phyloP scores from a whole-genome alignment of 2,113 vertebrate species.

The Notothenia rossii region DNA sequence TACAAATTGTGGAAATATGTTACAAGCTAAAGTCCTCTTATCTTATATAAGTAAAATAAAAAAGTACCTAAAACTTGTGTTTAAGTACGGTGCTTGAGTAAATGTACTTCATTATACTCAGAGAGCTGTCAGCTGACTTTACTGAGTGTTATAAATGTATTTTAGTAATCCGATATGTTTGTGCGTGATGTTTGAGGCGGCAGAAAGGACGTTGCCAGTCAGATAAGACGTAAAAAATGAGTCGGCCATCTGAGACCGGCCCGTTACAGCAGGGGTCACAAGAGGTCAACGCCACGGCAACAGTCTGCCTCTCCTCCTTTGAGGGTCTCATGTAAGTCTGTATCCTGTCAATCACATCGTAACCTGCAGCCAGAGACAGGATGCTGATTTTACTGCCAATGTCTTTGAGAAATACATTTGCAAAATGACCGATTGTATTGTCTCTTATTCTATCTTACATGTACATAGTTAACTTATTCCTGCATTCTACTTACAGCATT shows the following conservation, averaged over 20 bases:
- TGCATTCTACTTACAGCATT: no score
- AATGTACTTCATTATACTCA: not conserved
- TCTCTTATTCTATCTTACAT: no score
- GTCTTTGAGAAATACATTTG: not conserved
- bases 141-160: conserved; percentile 4
- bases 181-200: conserved; percentile 37
- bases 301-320: conserved; percentile 46
- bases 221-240: conserved; percentile 77
- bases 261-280: conserved; percentile 60
- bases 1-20: no score
- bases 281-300: conserved; percentile 62
- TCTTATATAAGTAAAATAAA: no score
- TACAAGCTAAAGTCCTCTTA: no score
- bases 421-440: no score
- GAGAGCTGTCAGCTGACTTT: conserved; percentile 46
- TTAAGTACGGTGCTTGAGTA: no score
- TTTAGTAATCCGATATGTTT: conserved; percentile 38
- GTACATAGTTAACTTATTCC: no score
- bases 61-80: no score
- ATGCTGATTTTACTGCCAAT: not conserved
- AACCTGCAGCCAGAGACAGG: not conserved
- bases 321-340: conserved; percentile 15
- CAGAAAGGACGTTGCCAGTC: conserved; percentile 42
- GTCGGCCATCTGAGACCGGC: conserved; percentile 65
- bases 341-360: conserved; percentile 34